Base-by-base conservation (phyloP, 1,140 invertebrate genomes). In the Antheraea pernyi region DNA sequence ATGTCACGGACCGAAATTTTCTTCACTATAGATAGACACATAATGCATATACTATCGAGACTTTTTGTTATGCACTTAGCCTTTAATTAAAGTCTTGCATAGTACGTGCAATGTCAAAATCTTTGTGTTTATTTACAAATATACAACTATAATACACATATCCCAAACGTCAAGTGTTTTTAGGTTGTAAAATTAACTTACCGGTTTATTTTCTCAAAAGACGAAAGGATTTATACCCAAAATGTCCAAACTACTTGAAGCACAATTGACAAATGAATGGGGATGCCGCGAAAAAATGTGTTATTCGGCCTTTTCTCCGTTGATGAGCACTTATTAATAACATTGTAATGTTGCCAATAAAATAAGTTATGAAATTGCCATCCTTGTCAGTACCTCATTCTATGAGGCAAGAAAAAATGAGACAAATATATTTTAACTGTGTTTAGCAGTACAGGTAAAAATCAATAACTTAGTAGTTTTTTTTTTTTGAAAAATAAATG, bases 271-370 rank as follows among this genome's bases (percentile, higher is more conserved):
- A 65, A 48, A 42, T 65, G 39, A 46, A 42, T 42, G 64, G 64
- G 64, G 64, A 65, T 65, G 64, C 64, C 64, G 64, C 64, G 64
- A 65, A 65, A 65, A 65, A 65, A 65, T 65, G 53, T 65, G 64
- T 65, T 65, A 48, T 48, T 19, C 64, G 39, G 39, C 39, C 64
- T 65, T 65, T 65, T 65, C 46, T 22, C 64, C 11, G 36, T 65
- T 65, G 36, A 48, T 65, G 64, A 65, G 42, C 46, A 19, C 39
- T 42, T 65, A 39, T 46, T 65, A 65, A 65, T 46, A 65, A 65
- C 64, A 65, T 65, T 65, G 18, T 65, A 65, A 65, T 65, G 64
- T 65, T 65, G 64, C 64, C 64, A 65, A 65, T 65, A 65, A 48
- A 48, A 65, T 48, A 46, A 19, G 39, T 65, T 65, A 65, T 65